Base-by-base conservation (phyloP, 2,888 invertebrate species). In the Drosophila picticornis region DNA sequence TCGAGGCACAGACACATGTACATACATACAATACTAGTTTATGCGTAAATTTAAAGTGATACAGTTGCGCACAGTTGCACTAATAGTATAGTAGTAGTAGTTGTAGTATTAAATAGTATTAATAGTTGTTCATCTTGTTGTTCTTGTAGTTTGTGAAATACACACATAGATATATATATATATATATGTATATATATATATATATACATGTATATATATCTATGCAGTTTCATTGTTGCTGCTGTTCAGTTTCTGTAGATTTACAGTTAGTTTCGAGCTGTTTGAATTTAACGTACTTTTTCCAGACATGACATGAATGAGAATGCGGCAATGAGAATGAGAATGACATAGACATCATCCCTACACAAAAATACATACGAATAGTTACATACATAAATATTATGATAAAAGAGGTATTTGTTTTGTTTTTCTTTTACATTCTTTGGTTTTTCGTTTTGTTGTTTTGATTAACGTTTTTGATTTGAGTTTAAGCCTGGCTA, bases 221-320 rank as follows among this genome's bases (percentile, higher is more conserved):
- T 56, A 56, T 69, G 53, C 25, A 66, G 46, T 57, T 69, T n/a
- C 58, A 50, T 29, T 65, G 48, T 38, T 55, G 27, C 51, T 53
- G 56, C 59, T 52, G 64, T 51, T 63, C 34, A 38, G 53, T 64
- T 62, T n/a, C 48, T 36, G 40, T 53, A 36, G 40, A 50, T 51
- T 51, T 46, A 63, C 55, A 62, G 51, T 58, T 40, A 60, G 69
- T 48, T 68, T 75, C 87, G 88, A 91, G 88, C 88, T 66, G 76
- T 88, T 91, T 90, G 88, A 77, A 68, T 88, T 88, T 88, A 88
- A 91, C 91, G 91, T 90, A 91, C 91, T 84, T 83, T 79, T 80
- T 88, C 70, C 79, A 84, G 85, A 68, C 58, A 72, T 68, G 81
- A 70, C 53, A 16, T 16, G 46, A 56, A 38, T 56, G 55, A 56